Conservation (phyloP, 2,888 invertebrate genomes). For the Cordilura impudica region DNA sequence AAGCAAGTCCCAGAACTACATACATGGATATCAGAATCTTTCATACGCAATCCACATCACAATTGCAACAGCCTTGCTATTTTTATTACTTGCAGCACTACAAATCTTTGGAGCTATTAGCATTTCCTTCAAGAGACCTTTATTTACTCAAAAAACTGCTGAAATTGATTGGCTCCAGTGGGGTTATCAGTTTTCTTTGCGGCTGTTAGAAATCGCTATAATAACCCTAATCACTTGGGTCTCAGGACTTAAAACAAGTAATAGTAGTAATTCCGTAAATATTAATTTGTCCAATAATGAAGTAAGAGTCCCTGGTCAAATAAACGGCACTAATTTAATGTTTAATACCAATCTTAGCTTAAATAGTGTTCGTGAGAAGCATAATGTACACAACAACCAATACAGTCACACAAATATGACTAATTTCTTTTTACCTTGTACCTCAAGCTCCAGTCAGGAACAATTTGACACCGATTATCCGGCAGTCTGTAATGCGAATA, state of each 20-base stretch:
- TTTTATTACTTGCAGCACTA: conserved; percentile 88
- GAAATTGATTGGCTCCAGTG: conserved; percentile 93
- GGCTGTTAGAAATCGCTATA: conserved; percentile 92
- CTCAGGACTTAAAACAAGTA: conserved; percentile 84
- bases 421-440: conserved; percentile 89
- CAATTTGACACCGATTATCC: conserved; percentile 91
- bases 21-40: conserved; percentile 88
- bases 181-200: conserved; percentile 92
- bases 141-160: conserved; percentile 67
- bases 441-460: conserved; percentile 89
- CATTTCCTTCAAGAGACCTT: conserved; percentile 77
- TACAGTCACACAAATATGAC: conserved; percentile 80
- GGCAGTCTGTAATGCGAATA: conserved; percentile 90
- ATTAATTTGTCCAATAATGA: conserved; percentile 57
- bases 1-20: conserved; percentile 88
- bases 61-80: conserved; percentile 90
- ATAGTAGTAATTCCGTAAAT: conserved; percentile 59
- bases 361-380: conserved; percentile 83
- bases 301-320: conserved; percentile 74
- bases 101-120: conserved; percentile 90
- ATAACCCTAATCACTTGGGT: conserved; percentile 92
- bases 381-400: conserved; percentile 78
- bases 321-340: conserved; percentile 49
- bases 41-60: conserved; percentile 94
- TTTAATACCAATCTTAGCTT: conserved; percentile 55